Evolutionary conservation across 2,888 invertebrate genomes (phyloP).

Genomic region (Ormia ochracea): DNA sequence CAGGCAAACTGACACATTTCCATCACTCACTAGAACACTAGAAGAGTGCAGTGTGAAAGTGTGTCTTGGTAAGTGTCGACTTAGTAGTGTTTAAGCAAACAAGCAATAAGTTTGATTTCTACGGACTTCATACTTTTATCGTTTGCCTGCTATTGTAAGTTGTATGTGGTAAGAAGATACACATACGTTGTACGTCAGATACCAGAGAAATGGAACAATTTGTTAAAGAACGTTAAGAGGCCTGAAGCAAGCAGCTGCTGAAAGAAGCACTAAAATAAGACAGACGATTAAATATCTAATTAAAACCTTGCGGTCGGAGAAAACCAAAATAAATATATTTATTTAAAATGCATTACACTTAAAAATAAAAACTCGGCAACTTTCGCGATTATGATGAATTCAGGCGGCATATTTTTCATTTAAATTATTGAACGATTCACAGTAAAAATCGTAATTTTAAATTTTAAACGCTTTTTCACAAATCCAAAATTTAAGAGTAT

Average conservation of each 20-base stretch:
- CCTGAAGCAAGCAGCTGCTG: background rate
- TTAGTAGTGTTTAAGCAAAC: conserved; percentile 5
- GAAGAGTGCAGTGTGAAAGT: conserved; percentile 10
- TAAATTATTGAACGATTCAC: too few relatives aligned
- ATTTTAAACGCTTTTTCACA: too few relatives aligned
- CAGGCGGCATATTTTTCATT: too few relatives aligned
- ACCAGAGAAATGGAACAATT: background rate
- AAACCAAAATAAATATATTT: too few relatives aligned
- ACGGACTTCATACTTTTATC: background rate
- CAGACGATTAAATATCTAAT: background rate
- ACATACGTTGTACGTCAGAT: conserved; percentile 17
- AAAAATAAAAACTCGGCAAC: too few relatives aligned
- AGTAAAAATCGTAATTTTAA: too few relatives aligned
- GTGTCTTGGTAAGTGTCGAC: background rate
- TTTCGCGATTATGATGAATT: too few relatives aligned
- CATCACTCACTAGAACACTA: conserved; percentile 27
- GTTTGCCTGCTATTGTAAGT: background rate
- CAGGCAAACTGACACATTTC: conserved; percentile 59
- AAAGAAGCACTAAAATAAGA: background rate
- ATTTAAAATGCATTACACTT: too few relatives aligned
- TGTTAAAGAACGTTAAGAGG: conserved; percentile 33
- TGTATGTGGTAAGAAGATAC: conserved; percentile 37
- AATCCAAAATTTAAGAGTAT: too few relatives aligned
- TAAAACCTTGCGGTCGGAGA: too few relatives aligned
- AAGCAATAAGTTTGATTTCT: background rate